phyloP scores from a whole-genome alignment of 1,140 invertebrate species.

The Euwallacea fornicatus region DNA sequence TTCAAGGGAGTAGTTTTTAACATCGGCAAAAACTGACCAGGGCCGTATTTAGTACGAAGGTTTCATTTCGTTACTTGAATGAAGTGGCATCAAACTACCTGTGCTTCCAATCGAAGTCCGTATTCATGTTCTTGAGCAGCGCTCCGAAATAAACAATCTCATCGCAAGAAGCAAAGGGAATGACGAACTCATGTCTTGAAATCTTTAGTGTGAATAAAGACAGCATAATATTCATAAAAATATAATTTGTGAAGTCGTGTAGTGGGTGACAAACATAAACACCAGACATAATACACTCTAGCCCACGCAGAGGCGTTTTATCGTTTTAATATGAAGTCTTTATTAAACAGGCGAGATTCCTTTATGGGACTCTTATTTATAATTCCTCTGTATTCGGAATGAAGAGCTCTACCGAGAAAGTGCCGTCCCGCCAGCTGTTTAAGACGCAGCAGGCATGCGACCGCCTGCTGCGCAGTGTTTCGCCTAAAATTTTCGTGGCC shows the following conservation, averaged over 20 bases:
- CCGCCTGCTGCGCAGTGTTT: constrained; percentile 22
- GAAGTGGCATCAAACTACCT: too few species aligned
- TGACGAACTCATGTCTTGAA: background rate
- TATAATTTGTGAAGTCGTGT: constrained; percentile 12
- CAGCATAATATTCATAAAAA: constrained; percentile 10
- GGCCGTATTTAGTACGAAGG: too few species aligned
- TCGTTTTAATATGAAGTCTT: constrained; percentile 31
- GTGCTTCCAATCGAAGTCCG: too few species aligned
- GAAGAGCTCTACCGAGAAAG: constrained; percentile 29
- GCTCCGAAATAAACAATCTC: too few species aligned
- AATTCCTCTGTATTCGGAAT: constrained; percentile 25
- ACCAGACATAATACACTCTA: constrained; percentile 20
- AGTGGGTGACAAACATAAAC: constrained; percentile 24
- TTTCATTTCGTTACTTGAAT: too few species aligned
- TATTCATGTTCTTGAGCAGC: too few species aligned
- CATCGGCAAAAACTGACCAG: too few species aligned
- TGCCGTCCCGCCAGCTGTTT: constrained; percentile 23
- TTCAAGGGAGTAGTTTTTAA: too few species aligned
- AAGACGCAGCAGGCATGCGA: constrained; percentile 16
- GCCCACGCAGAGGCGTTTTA: constrained; percentile 22
- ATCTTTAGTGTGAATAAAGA: constrained; percentile 3
- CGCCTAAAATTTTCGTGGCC: constrained; percentile 20
- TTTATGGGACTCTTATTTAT: constrained; percentile 28
- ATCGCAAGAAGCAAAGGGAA: too few species aligned
- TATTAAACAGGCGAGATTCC: constrained; percentile 23